Evolutionary conservation across 1,140 invertebrate species (phyloP), one percentile per base, ranked within the genome.

Genomic region (Epicauta chinensis): DNA sequence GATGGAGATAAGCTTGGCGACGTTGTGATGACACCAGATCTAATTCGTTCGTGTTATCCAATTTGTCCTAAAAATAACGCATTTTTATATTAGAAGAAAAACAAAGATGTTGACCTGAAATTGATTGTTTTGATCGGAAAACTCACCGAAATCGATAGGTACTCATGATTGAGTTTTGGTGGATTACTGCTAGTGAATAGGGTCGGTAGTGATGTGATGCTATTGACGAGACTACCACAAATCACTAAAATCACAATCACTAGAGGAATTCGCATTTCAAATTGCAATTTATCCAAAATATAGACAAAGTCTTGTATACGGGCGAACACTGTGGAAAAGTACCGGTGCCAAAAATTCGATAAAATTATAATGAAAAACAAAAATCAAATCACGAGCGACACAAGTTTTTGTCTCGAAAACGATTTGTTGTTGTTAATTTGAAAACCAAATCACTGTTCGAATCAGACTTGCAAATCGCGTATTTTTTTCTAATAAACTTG

Each of bases 211-310:
- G 45, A 36, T 37, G 45, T 47, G 45, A 17, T 46, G 31, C 16
- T 16, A 36, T 11, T 35, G 32, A 46, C 32, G 30, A 46, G 37
- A 29, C 45, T 37, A 38, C 45, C 45, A 23, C 16, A 47, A 47
- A 47, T 37, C 38, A 34, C 45, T 34, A 23, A 38, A 13, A 47
- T 23, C 6, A 47, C 30, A 47, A 47, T 38, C 45, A 47, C 45
- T 37, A 47, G 12, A 34, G 45, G 17, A 36, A 47, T 47, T 47
- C 45, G 45, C 45, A 47, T 47, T 29, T 47, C 45, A 47, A 17
- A 23, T 11, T 16, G 16, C 14, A 38, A 38, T 38, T 15, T 9
- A 35, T 2, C 30, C 12, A 36, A 47, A 47, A 37, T 29, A n/a
- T n/a, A n/a, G n/a, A n/a, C n/a, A n/a, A n/a, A n/a, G n/a, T n/a